These are phyloP conservation scores for Rhinoderma darwinii DNA, from an alignment of 2,113 vertebrate species.

Conservation along the genomic window DNA sequence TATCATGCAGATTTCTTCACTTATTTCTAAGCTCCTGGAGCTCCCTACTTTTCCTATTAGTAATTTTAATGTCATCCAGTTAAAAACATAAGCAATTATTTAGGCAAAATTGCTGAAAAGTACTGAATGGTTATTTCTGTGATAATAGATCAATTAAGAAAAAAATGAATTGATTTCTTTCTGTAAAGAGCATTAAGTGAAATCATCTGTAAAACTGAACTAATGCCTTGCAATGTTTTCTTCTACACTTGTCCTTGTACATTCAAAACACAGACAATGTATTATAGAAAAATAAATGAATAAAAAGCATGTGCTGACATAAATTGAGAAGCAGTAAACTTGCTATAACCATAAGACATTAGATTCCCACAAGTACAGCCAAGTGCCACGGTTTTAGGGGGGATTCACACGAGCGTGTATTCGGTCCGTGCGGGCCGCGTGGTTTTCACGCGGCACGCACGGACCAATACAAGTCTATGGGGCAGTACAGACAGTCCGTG, in stretches of 20 bases:
- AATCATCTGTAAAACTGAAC: background rate
- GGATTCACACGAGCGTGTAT: too few relatives aligned
- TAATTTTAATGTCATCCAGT: constrained; percentile 8
- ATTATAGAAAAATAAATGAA: background rate
- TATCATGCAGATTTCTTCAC: background rate
- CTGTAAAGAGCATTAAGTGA: background rate
- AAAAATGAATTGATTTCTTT: constrained; percentile 2
- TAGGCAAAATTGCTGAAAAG: background rate
- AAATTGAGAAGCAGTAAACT: background rate
- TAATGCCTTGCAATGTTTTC: background rate
- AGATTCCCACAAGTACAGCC: too few relatives aligned
- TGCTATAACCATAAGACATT: too few relatives aligned
- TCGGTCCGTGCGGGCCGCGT: too few relatives aligned
- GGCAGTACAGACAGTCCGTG: too few relatives aligned
- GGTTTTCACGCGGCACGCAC: too few relatives aligned
- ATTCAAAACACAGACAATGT: background rate
- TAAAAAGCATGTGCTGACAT: background rate
- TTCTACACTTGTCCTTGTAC: background rate
- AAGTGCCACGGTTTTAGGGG: too few relatives aligned
- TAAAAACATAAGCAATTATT: constrained; percentile 4
- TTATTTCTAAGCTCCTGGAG: constrained; percentile 39
- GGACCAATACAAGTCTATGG: too few relatives aligned
- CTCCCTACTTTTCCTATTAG: constrained; percentile 25
- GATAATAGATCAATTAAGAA: background rate
- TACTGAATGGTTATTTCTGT: background rate